Percentiles rank a stretch among this genome's conserved stretches.
These are phyloP conservation scores for Stomorhina lunata DNA, from an alignment of 2,888 invertebrate species.

Conservation along the genomic window DNA sequence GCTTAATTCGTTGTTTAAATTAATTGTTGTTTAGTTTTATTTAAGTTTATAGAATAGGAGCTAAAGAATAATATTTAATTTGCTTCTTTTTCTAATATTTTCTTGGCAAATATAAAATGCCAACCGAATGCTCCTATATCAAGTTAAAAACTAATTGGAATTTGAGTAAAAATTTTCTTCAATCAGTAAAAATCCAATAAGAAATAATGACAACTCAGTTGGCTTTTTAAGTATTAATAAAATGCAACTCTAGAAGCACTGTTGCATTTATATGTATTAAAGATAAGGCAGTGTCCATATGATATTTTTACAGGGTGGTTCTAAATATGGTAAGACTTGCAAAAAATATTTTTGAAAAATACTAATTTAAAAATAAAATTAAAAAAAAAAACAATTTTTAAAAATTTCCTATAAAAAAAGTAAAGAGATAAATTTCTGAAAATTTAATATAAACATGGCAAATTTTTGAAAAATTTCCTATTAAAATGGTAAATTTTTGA, in stretches of 20 bases:
- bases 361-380: too few relatives aligned
- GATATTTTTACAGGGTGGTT: background rate
- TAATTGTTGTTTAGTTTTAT: background rate
- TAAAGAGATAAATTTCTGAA: too few relatives aligned
- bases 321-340: background rate
- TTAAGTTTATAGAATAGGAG: conserved; percentile 4
- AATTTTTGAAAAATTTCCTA: too few relatives aligned
- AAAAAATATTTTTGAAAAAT: too few relatives aligned
- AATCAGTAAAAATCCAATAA: conserved; percentile 1
- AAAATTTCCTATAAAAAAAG: too few relatives aligned
- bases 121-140: conserved; percentile 32
- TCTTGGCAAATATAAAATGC: background rate
- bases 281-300: background rate
- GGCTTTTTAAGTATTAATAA: too few relatives aligned
- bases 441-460: too few relatives aligned
- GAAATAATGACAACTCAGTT: conserved; percentile 36
- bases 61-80: background rate
- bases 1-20: conserved; percentile 49
- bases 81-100: background rate
- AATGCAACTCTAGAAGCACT: too few relatives aligned
- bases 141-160: conserved; percentile 57
- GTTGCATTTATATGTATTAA: background rate
- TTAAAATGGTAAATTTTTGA: too few relatives aligned
- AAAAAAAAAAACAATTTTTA: too few relatives aligned
- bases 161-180: conserved; percentile 6